Evolutionary conservation across 1,140 invertebrate species (phyloP), one percentile per base, ranked within the genome.

Genomic region (Lordiphosa collinella): DNA sequence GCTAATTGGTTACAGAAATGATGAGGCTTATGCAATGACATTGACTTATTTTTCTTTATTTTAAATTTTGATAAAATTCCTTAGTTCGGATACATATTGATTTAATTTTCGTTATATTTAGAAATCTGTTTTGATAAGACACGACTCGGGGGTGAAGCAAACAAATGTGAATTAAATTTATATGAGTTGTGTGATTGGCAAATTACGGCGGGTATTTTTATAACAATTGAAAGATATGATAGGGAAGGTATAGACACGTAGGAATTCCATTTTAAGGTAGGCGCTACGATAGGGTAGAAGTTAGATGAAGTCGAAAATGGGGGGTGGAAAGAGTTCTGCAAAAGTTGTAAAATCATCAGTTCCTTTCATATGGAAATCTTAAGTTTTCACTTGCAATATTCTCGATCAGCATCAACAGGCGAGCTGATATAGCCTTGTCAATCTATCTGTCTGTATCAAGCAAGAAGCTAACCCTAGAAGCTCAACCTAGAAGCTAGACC

Each of bases 141-240:
- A 41, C 59, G 58, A 60, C 55, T 37, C 48, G 9, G 11, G 56
- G 60, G 55, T 53, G 58, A 65, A 65, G 18, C 18, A 18, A 18
- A 18, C 18, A 18, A 18, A 38, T 44, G 47, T 48, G 38, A 50
- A 60, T 78, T 78, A 55, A 54, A 50, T 64, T 73, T 57, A 73
- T 65, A 61, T 54, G 44, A 66, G 50, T 12, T 57, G 29, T 18
- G 58, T 66, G 62, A 78, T 78, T 72, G 73, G 63, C 62, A 72
- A 78, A 78, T 78, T 72, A 71, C 44, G 48, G 53, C 10, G 7
- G 47, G 52, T 49, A 62, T 25, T 25, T 73, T 74, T 67, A 65
- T 61, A 52, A 61, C 35, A 55, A 51, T 37, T 34, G 16, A 56
- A 29, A 56, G 60, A 75, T 75, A 76, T 76, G 73, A 76, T 76